These are phyloP conservation scores for Campopleginae sp. DNA, from an alignment of 2,888 invertebrate species.

Conservation along the genomic window DNA sequence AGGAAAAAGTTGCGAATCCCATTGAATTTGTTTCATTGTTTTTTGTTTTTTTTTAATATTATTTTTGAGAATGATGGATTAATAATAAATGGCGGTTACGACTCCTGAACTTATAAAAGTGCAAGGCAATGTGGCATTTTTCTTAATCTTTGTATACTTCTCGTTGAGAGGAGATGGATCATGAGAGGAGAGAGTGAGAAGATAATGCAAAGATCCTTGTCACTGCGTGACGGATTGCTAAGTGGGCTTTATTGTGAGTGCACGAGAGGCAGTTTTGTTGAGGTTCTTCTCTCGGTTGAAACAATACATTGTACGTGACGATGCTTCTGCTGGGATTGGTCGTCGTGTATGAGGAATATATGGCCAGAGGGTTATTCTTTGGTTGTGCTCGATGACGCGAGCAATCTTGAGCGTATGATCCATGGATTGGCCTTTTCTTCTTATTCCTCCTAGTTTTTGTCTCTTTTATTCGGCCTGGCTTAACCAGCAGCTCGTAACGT, in stretches of 20 bases:
- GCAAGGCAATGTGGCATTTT: conserved; percentile 13
- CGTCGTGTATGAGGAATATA: conserved; percentile 9
- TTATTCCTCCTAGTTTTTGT: conserved; percentile 35
- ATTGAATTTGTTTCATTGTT: no score
- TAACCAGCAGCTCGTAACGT: conserved; percentile 69
- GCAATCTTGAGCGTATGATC: conserved; percentile 58
- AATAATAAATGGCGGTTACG: conserved; percentile 15
- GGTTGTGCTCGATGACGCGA: conserved; percentile 59
- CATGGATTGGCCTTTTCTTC: conserved; percentile 45
- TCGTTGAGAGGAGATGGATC: conserved; percentile 47
- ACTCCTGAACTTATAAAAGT: conserved; percentile 24
- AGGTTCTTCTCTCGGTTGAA: conserved; percentile 55
- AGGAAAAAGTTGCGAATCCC: no score
- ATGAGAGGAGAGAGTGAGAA: conserved; percentile 32
- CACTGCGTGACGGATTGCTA: conserved; percentile 68
- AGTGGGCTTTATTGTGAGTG: conserved; percentile 63
- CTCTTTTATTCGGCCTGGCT: conserved; percentile 28
- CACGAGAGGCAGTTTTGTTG: conserved; percentile 46
- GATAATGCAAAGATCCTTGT: conserved; percentile 68
- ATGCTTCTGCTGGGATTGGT: conserved; percentile 52
- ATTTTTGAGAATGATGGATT: not conserved
- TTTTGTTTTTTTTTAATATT: not conserved
- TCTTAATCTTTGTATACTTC: conserved; percentile 7
- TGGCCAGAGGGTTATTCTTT: conserved; percentile 48
- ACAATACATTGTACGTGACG: conserved; percentile 65